Base-by-base conservation (phyloP, 1,140 invertebrate genomes). In the Drosophila insularis region DNA sequence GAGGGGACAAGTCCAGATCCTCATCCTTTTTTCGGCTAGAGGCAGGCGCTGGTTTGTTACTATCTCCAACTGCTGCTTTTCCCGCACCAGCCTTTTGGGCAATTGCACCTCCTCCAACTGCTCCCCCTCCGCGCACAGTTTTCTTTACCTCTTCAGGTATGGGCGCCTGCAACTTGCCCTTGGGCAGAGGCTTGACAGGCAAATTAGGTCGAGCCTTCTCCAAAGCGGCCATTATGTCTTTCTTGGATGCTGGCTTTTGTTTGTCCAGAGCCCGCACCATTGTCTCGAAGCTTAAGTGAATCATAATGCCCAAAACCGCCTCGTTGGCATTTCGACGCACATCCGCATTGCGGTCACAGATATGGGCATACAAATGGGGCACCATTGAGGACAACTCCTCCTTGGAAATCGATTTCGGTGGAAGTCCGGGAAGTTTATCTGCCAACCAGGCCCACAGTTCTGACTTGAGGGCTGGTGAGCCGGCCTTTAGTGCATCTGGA, bases 291-390 rank as follows among this genome's bases (percentile, higher is more conserved):
- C 97, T 97, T 1, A 98, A 92, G 92, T 98, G 98, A 66, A 98
- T 95, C 98, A 99, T 99, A 73, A 98, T 95, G 6, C 97, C 97
- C 23, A 98, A 91, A 19, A 98, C 94, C 54, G 96, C 96, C 86
- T 99, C 98, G 68, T 96, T 95, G 13, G 97, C 96, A 87, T 96
- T 97, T 90, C 97, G 98, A 13, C 98, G 93, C 1, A 99, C 97
- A 81, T 98, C 98, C 0, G 95, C 95, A 92, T 96, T 97, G 43
- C 98, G 94, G 93, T 99, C 98, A 90, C 98, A 98, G 32, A 99
- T 91, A 91, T 97, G 97, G 39, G 94, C 93, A 92, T 95, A 97
- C n/a, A 99, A 92, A 77, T 94, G 92, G 0, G 97, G 96, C 55
- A 98, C 92, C 92, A 97, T 97, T 5, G 95, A 89, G 1, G 94